phyloP scores from a whole-genome alignment of 2,888 invertebrate genomes.

The Dendrolimus houi region DNA sequence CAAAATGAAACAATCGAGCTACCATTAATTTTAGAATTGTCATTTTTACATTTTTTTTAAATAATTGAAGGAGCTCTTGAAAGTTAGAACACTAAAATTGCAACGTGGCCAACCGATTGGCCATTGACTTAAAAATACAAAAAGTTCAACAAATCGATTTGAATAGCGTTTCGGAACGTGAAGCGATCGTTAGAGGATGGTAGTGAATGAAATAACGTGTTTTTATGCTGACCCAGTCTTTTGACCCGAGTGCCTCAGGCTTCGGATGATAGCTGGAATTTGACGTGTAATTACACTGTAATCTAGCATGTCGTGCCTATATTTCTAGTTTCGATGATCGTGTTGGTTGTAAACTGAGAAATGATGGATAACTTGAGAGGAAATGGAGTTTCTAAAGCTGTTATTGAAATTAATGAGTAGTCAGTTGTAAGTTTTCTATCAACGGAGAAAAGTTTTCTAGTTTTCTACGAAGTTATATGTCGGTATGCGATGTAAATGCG shows the following conservation, averaged over 20 bases:
- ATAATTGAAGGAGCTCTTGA: not conserved
- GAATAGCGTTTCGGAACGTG: constrained; percentile 16
- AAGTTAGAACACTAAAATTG: not conserved
- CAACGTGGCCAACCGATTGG: not conserved
- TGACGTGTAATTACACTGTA: not conserved
- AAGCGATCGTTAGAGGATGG: constrained; percentile 14
- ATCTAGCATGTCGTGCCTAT: not conserved
- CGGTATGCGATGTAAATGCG: too few relatives aligned
- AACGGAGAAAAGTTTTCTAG: too few relatives aligned
- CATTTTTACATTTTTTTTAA: too few relatives aligned
- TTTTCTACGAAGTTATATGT: too few relatives aligned
- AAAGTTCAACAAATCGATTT: not conserved
- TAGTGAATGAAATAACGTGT: constrained; percentile 15
- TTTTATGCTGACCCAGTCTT: constrained; percentile 10
- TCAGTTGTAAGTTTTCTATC: too few relatives aligned
- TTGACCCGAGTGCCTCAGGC: not conserved
- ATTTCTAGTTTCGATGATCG: not conserved
- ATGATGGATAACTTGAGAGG: not conserved
- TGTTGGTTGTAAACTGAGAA: not conserved
- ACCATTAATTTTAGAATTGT: too few relatives aligned
- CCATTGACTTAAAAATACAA: not conserved
- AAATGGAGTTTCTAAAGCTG: not conserved
- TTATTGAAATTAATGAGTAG: not conserved
- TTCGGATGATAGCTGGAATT: not conserved
- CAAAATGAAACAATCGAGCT: too few relatives aligned